Conservation (phyloP, 2,888 invertebrate species). For the Drosophila dives region DNA sequence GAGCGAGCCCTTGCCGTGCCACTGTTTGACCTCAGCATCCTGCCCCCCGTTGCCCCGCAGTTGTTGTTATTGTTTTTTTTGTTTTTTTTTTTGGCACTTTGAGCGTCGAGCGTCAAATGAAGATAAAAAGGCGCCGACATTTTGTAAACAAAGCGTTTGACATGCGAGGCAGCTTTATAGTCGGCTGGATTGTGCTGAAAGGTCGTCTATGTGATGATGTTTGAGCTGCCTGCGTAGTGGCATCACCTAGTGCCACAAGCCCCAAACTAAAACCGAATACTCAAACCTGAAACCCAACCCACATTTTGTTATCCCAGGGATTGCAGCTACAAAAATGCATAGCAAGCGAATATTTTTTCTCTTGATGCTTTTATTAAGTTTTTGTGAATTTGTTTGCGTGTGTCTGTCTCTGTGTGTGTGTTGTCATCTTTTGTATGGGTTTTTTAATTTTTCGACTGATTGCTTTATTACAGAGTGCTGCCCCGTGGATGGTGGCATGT, state of each 20-base stretch:
- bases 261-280: constrained; percentile 26
- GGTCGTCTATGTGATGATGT: constrained; percentile 46
- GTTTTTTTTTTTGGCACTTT: constrained; percentile 52
- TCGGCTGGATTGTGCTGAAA: constrained; percentile 28
- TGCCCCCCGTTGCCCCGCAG: constrained; percentile 12
- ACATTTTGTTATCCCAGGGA: constrained; percentile 42
- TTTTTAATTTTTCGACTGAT: constrained; percentile 68
- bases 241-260: constrained; percentile 42
- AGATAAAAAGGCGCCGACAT: constrained; percentile 60
- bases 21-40: constrained; percentile 6
- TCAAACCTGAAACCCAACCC: constrained; percentile 19
- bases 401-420: constrained; percentile 14
- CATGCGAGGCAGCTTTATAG: constrained; percentile 18
- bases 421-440: constrained; percentile 55
- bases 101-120: constrained; percentile 26
- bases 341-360: constrained; percentile 36
- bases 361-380: constrained; percentile 33
- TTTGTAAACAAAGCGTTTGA: constrained; percentile 63
- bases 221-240: constrained; percentile 42
- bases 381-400: constrained; percentile 15
- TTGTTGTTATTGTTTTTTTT: constrained; percentile 13
- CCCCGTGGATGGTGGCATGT: constrained; percentile 7
- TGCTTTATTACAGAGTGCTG: constrained; percentile 63
- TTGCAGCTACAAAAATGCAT: constrained; percentile 55
- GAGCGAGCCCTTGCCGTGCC: constrained; percentile 4